Conservation (phyloP, 2,113 vertebrate species). For the Tamias sibiricus region DNA sequence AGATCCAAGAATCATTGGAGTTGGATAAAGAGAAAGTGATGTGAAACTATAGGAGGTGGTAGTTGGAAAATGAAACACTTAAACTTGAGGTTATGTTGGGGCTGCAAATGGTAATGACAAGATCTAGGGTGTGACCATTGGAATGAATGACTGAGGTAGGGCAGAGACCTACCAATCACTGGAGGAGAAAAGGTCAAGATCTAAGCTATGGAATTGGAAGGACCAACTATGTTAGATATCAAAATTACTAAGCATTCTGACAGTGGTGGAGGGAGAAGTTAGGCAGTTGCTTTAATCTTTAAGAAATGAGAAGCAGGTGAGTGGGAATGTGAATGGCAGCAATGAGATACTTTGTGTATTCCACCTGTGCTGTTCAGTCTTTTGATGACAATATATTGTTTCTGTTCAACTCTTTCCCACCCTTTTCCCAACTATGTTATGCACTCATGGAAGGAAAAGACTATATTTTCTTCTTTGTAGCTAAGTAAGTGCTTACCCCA, state of each 20-base stretch:
- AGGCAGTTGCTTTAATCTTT: slow-evolving; percentile 7
- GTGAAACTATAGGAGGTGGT: background rate
- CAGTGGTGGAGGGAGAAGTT: background rate
- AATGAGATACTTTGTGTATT: background rate
- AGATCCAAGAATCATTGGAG: background rate
- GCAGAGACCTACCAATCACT: background rate
- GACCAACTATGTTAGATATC: background rate
- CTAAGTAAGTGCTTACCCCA: background rate
- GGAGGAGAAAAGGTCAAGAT: background rate
- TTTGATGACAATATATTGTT: background rate
- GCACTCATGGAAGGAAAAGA: background rate
- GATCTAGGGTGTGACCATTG: background rate
- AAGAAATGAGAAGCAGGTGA: background rate
- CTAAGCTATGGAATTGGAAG: background rate
- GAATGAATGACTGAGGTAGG: background rate
- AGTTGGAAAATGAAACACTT: background rate
- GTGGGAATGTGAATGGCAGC: background rate
- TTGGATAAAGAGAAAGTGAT: background rate
- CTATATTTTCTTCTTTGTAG: background rate
- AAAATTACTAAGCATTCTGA: background rate
- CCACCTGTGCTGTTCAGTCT: background rate
- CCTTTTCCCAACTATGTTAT: background rate
- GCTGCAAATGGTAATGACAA: background rate
- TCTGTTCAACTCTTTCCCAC: background rate
- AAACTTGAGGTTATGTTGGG: background rate